Evolutionary conservation across 2,113 vertebrate genomes (phyloP), one percentile per base, ranked within the genome.

Genomic region (Copsychus sechellarum): DNA sequence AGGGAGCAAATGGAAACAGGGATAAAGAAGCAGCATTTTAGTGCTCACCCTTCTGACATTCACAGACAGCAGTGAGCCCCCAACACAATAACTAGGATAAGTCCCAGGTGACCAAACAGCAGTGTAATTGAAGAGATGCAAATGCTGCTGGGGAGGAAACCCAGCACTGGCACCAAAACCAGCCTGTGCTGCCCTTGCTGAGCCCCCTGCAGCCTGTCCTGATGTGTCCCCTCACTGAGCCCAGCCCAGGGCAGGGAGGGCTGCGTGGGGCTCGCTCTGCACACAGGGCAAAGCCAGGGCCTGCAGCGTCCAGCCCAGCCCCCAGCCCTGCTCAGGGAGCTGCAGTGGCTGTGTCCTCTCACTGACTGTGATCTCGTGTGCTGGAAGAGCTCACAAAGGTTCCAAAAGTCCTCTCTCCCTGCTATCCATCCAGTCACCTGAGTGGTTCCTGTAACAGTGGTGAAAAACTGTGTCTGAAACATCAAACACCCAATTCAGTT

Each of bases 301-400:
- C 38, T 5, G 34, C 56, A 23, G n/a, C 11, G 7, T 23, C 65
- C 60, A 31, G 50, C 19, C 45, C 42, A 47, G 48, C 69, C 23
- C 10, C 42, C 13, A 24, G 43, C 24, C 60, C 40, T 3, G 23
- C 9, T 0, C 43, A 18, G 24, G 20, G 33, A 42, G 5, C 8
- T 33, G 77, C 26, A 58, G 24, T 1, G 0, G 6, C 7, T 10
- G 40, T 8, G 42, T 6, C 48, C 33, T 22, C n/a, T 5, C n/a
- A 10, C 50, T 4, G 34, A 16, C 45, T 10, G 4, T 0, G 11
- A 29, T 7, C 33, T 13, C 8, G 2, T 0, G 11, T 1, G 1
- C 50, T 11, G 15, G 2, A 29, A 26, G 22, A 53, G 36, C 2
- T 47, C 77, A 5, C 51, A 14, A 2, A 17, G 47, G 19, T 5